A percentile compares a stretch with the other conserved stretches of the same genome.
Conservation (phyloP, 2,113 vertebrate genomes). For the Dermatemys mawii region DNA sequence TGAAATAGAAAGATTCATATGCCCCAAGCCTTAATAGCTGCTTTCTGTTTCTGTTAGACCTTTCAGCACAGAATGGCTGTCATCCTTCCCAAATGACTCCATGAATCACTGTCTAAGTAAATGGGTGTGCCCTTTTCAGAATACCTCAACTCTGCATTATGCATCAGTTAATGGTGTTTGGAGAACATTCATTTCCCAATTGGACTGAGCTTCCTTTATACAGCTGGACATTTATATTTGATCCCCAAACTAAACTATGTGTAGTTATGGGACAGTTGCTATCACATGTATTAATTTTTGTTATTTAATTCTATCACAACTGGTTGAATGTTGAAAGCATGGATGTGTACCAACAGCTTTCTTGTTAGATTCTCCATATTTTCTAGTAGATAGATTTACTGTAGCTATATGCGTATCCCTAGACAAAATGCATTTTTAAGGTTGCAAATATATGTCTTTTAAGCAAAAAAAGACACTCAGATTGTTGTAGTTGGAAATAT, state of each 20-base stretch:
- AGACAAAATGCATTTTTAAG: not conserved
- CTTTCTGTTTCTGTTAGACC: slow-evolving; percentile 62
- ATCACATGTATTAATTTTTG: not conserved
- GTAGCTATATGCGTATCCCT: not conserved
- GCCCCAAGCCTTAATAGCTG: slow-evolving; percentile 62
- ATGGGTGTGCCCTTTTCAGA: slow-evolving; percentile 56
- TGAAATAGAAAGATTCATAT: slow-evolving; percentile 57
- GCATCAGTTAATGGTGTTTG: slow-evolving; percentile 67
- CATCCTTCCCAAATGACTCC: slow-evolving; percentile 50
- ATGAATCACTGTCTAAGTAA: slow-evolving; percentile 66
- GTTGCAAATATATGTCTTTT: not conserved
- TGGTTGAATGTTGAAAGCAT: not conserved
- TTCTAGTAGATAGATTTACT: not conserved
- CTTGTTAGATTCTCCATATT: not conserved
- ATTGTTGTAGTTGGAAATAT: not conserved
- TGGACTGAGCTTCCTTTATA: slow-evolving; percentile 64
- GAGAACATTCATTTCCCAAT: slow-evolving; percentile 54
- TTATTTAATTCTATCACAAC: not conserved
- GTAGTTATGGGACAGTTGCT: not conserved
- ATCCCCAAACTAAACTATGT: slow-evolving; percentile 39
- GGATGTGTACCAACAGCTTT: not conserved
- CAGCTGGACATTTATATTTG: slow-evolving; percentile 45
- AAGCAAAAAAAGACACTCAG: not conserved
- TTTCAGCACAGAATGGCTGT: slow-evolving; percentile 49
- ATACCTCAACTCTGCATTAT: slow-evolving; percentile 59